Evolutionary conservation across 2,888 invertebrate genomes (phyloP), one percentile per base, ranked within the genome.

Genomic region (Thereva unica): DNA sequence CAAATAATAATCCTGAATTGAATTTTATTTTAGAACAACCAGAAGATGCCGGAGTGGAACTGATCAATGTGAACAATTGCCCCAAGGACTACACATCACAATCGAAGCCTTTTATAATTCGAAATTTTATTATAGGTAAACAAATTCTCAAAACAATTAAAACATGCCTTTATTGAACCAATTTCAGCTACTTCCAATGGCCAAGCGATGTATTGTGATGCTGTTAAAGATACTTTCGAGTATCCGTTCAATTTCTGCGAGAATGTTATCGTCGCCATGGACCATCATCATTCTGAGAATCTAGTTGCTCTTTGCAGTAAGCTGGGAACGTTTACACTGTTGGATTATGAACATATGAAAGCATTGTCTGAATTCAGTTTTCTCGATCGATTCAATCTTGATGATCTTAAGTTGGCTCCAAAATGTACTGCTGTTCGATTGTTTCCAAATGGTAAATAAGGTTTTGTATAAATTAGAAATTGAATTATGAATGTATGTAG

Each of bases 121-220:
- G 84, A 61, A 85, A 86, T 72, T 87, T 87, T 71, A 76, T 87
- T 63, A 75, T 86, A 42, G 82, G 87, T 88, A 77, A 80, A 49
- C 1, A 52, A 52, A 52, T 49, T 47, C 4, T 10, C 37, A 54
- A 54, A 54, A 54, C 5, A 54, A 38, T 34, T 23, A 41, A 7
- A 10, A 12, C 37, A 47, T 50, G 34, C 52, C 5, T 38, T 63
- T 61, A 49, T 23, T 23, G 2, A 23, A 23, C 2, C n/a, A n/a
- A n/a, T 23, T 23, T 23, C 75, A 85, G 84, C 78, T 68, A 81
- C 83, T 1, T 68, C 73, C 1, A 82, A 83, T 66, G 80, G 84
- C 64, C 83, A 84, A 44, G 78, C 85, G 0, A 80, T 79, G 8
- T 82, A 82, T 59, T 81, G 84, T 8, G 83, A 86, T 71, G 84